A percentile compares a stretch with the other conserved stretches of the same genome.
Conservation (phyloP, 23 tunicate genomes). For the Ascidia mentula region DNA sequence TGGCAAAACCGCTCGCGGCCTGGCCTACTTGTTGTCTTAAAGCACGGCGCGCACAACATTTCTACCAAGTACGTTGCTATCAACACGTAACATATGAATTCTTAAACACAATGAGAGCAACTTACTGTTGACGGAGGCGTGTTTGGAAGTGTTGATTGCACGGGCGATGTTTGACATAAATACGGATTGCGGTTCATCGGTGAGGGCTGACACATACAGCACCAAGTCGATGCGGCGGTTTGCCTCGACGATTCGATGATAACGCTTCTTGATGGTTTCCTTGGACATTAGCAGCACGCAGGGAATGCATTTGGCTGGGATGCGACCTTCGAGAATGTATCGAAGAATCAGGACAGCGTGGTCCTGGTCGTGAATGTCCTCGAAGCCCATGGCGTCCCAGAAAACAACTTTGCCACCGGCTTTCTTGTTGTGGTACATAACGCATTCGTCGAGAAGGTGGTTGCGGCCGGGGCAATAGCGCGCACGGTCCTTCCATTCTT, state of each 20-base stretch:
- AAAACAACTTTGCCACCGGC: conserved; percentile 88
- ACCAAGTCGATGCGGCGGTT: conserved; percentile 90
- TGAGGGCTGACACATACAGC: conserved; percentile 71
- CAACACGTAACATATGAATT: not conserved
- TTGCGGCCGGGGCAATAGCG: conserved; percentile 92
- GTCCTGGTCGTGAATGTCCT: conserved; percentile 84
- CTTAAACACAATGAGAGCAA: not conserved
- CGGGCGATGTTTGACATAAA: conserved; percentile 59
- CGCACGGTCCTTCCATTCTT: conserved; percentile 95
- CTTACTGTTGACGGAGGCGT: conserved; percentile 79
- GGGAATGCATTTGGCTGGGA: conserved; percentile 93
- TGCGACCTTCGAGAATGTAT: conserved; percentile 94
- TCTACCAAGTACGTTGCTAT: not conserved
- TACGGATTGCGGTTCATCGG: conserved; percentile 59
- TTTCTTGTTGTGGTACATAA: conserved; percentile 70
- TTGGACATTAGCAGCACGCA: conserved; percentile 93
- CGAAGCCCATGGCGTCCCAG: conserved; percentile 98
- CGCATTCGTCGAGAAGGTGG: conserved; percentile 91
- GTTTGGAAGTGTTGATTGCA: conserved; percentile 77
- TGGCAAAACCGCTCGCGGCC: not conserved
- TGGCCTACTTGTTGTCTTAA: not conserved
- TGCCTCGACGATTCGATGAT: conserved; percentile 42
- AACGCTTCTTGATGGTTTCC: conserved; percentile 93
- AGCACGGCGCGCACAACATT: not conserved
- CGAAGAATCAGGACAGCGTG: conserved; percentile 88